Percentiles rank a stretch among this genome's conserved stretches.
Evolutionary conservation across 2,888 invertebrate species (phyloP).

Genomic region (Mythimna albipuncta): DNA sequence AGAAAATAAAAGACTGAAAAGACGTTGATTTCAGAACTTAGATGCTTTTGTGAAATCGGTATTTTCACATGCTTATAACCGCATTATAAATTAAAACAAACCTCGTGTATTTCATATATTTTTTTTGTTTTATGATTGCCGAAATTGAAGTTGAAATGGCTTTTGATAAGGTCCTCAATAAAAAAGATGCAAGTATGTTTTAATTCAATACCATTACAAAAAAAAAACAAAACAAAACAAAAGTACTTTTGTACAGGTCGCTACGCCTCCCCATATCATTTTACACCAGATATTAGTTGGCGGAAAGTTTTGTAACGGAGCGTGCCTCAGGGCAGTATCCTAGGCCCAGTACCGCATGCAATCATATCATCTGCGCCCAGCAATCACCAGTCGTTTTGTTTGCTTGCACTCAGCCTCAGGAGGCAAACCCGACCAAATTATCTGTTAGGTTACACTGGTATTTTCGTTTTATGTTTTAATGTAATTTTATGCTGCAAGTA

Average conservation of each 20-base stretch:
- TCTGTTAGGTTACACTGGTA: constrained; percentile 73
- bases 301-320: constrained; percentile 68
- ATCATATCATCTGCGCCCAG: constrained; percentile 77
- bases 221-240: constrained; percentile 1
- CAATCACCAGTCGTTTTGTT: constrained; percentile 86
- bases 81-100: neutral
- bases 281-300: constrained; percentile 67
- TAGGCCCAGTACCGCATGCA: constrained; percentile 74
- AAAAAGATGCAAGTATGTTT: neutral
- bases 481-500: constrained; percentile 53
- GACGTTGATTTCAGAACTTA: neutral
- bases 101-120: neutral
- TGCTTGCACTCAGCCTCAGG: constrained; percentile 77
- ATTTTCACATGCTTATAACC: neutral
- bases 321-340: constrained; percentile 77
- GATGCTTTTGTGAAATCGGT: neutral
- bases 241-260: constrained; percentile 19
- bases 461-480: constrained; percentile 55
- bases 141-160: neutral
- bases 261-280: constrained; percentile 53
- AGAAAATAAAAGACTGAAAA: neutral
- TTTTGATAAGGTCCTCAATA: neutral
- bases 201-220: neutral
- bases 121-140: neutral
- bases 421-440: constrained; percentile 76